Evolutionary conservation across 2,113 vertebrate genomes (phyloP).

Genomic region (Pachycephala philippinensis): DNA sequence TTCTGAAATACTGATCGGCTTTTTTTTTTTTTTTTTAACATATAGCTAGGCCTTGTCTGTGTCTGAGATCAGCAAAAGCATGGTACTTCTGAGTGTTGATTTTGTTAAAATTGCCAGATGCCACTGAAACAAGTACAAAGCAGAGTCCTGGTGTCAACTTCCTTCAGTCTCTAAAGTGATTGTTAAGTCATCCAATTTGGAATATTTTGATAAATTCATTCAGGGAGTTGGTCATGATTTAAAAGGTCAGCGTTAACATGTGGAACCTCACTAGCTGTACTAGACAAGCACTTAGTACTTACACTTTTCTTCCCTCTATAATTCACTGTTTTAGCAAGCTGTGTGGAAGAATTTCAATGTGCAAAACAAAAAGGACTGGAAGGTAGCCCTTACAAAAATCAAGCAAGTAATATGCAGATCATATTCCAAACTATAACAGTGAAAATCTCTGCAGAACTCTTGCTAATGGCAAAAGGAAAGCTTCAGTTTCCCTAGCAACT

Average conservation of each 20-base stretch:
- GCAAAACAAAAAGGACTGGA: not conserved
- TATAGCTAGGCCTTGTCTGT: not conserved
- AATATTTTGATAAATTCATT: not conserved
- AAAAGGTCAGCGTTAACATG: not conserved
- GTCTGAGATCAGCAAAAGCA: not conserved
- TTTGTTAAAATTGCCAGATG: not conserved
- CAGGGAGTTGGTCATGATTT: not conserved
- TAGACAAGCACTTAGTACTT: not conserved
- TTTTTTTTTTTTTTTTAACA: not conserved
- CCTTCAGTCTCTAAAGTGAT: not conserved
- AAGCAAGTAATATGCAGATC: not conserved
- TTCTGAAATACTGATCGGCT: not conserved
- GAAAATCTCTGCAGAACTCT: not conserved
- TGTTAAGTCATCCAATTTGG: not conserved
- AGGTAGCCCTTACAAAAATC: not conserved
- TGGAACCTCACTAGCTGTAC: not conserved
- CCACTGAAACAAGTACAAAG: not conserved
- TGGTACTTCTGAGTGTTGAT: not conserved
- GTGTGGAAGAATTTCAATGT: not conserved
- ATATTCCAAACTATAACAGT: not conserved
- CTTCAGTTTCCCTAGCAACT: slow-evolving; percentile 50
- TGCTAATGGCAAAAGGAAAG: not conserved
- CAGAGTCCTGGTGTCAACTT: not conserved
- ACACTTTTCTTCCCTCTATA: not conserved
- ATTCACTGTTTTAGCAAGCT: not conserved